Percentiles rank a stretch among this genome's conserved stretches.
These are phyloP conservation scores for Marasmarcha lunaedactyla DNA, from an alignment of 2,888 invertebrate species.

Conservation along the genomic window DNA sequence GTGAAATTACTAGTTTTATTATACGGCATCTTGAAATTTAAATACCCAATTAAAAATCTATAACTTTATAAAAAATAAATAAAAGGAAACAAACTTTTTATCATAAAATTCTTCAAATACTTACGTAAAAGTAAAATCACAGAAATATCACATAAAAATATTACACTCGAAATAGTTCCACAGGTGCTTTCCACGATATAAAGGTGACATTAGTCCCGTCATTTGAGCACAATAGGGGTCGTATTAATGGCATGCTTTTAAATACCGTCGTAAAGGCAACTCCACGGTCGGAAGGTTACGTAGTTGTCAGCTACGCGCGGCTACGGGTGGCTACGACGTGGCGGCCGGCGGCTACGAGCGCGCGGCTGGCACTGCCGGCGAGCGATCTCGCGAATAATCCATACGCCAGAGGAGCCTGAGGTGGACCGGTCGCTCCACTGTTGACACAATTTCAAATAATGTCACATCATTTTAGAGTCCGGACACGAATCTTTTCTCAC, in stretches of 20 bases:
- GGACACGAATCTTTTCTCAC: slow-evolving; percentile 7
- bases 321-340: slow-evolving; percentile 17
- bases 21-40: too few relatives aligned
- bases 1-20: slow-evolving; percentile 7
- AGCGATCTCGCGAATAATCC: slow-evolving; percentile 61
- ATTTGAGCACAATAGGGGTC: slow-evolving; percentile 38
- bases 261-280: slow-evolving; percentile 27
- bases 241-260: slow-evolving; percentile 46
- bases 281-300: slow-evolving; percentile 28
- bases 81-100: not conserved
- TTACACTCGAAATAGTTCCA: slow-evolving; percentile 41
- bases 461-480: slow-evolving; percentile 40
- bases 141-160: slow-evolving; percentile 27
- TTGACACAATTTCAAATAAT: slow-evolving; percentile 64
- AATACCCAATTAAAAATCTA: not conserved
- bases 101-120: slow-evolving; percentile 14
- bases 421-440: slow-evolving; percentile 42
- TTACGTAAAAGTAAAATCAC: slow-evolving; percentile 24
- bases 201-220: slow-evolving; percentile 40
- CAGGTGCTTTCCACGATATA: slow-evolving; percentile 43
- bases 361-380: slow-evolving; percentile 30
- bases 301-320: slow-evolving; percentile 24
- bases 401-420: slow-evolving; percentile 61
- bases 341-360: slow-evolving; percentile 7
- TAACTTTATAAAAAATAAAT: not conserved